Percentiles rank a stretch among this genome's conserved stretches.
phyloP scores from a whole-genome alignment of 2,113 vertebrate genomes.

The Cyprinodon variegatus region DNA sequence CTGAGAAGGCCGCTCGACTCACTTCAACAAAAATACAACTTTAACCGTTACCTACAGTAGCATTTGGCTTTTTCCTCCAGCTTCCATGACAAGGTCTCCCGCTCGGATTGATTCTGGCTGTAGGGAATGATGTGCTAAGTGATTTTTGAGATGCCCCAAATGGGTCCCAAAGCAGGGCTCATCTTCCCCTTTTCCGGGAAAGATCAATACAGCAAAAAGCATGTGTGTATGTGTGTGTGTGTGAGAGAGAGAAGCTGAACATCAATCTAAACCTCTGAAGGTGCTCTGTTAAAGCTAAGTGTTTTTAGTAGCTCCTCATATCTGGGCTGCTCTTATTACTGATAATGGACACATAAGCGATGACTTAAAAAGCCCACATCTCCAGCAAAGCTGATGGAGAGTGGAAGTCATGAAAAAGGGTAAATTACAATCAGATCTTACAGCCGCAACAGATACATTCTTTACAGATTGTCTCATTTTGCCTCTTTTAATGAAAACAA shows the following conservation, averaged over 20 bases:
- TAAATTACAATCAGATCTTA: neutral
- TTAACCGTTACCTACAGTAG: neutral
- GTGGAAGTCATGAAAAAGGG: neutral
- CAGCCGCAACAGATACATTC: neutral
- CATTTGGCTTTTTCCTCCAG: neutral
- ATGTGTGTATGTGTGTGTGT: conserved; percentile 33
- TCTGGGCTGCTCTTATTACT: conserved; percentile 3
- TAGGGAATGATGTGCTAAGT: conserved; percentile 75
- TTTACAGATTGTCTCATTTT: neutral
- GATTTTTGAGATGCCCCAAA: conserved; percentile 83
- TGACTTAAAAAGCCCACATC: conserved; percentile 4
- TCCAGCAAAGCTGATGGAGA: neutral
- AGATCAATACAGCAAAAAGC: conserved; percentile 82
- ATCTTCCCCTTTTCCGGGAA: conserved; percentile 76
- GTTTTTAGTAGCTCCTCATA: conserved; percentile 11
- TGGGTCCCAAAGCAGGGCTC: conserved; percentile 78
- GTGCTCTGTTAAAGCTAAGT: conserved; percentile 13
- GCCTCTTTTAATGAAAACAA: neutral
- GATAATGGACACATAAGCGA: neutral
- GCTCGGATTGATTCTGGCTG: conserved; percentile 75
- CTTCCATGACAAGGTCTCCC: conserved; percentile 24
- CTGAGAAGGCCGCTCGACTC: conserved; percentile 1
- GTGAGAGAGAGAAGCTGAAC: conserved; percentile 19
- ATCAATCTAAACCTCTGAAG: conserved; percentile 29
- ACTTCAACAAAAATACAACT: neutral